A percentile compares a stretch with the other conserved stretches of the same genome.
These are phyloP conservation scores for Melanerpes formicivorus DNA, from an alignment of 2,113 vertebrate species.

Conservation along the genomic window DNA sequence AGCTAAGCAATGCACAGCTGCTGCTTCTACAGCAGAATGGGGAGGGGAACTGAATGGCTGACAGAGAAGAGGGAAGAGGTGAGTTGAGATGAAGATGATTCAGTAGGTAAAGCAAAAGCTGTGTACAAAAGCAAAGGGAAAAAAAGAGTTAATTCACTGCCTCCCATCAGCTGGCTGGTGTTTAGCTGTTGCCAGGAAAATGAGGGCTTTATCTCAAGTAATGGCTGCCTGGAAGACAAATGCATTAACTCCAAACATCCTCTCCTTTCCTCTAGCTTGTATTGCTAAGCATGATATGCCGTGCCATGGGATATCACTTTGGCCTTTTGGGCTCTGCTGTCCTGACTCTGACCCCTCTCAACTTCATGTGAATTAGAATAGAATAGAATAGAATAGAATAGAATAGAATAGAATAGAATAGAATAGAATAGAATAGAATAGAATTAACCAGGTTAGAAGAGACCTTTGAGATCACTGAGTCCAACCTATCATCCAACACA, in stretches of 20 bases:
- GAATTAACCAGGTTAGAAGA: too few species aligned
- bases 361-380: not conserved
- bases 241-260: fast-evolving
- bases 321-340: not conserved
- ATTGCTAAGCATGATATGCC: too few species aligned
- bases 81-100: not conserved
- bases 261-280: not conserved
- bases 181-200: not conserved
- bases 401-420: too few species aligned
- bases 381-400: too few species aligned
- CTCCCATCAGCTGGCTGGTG: not conserved
- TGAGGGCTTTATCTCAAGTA: not conserved
- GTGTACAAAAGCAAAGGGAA: too few species aligned
- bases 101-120: not conserved
- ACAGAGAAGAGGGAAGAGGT: not conserved
- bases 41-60: fast-evolving
- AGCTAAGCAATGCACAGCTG: not conserved
- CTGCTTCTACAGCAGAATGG: not conserved
- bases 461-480: too few species aligned
- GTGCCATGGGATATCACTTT: not conserved
- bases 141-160: too few species aligned
- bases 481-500: too few species aligned
- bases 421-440: too few species aligned
- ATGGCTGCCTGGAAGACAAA: not conserved
- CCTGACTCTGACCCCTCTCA: not conserved